Base-by-base conservation (phyloP, 2,113 vertebrate species). In the Athene noctua region DNA sequence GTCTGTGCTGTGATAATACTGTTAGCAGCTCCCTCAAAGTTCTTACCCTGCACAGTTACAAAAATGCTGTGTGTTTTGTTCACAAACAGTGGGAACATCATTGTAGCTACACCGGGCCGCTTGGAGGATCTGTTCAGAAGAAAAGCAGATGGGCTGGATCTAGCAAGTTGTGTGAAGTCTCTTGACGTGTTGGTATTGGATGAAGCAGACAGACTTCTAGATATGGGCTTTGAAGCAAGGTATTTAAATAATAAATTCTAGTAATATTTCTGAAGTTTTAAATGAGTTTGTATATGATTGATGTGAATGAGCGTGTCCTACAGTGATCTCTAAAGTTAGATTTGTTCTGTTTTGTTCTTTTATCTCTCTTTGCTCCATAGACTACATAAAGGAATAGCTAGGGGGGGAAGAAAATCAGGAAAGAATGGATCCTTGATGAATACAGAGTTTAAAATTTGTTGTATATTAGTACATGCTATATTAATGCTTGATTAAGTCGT, bases 171-270 rank as follows among this genome's bases (percentile, higher is more conserved):
- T 5, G 99, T 99, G 78, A 98, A 98, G 95, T 97, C 98, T 66
- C 98, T 99, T 23, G 99, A 99, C 3, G 98, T 99, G 15, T 97
- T 99, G 91, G 99, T 99, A 21, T 92, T 99, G 29, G 99, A 99
- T 25, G 99, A 99, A 92, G 99, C 99, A 0, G 99, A 99, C 96
- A 96, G 99, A 40, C 98, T 99, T 23, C 97, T 99, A 8, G 99
- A 99, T 73, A 99, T 99, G 99, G 99, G 99, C 34, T 99, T 99
- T 26, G 99, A 99, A 97, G 98, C 98, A 36, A 99, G 99, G 99
- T 99, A 94, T 67, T 62, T 44, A 19, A 34, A 27, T 29, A 10
- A 30, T 30, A 3, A 47, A 13, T 68, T 54, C 30, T 46, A 1
- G 38, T 36, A 32, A 32, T 22, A 20, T 29, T 75, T 51, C 8